Percentiles rank a stretch among this genome's conserved stretches.
Evolutionary conservation across 2,888 invertebrate species (phyloP).

Genomic region (Pseudanteris insignis): DNA sequence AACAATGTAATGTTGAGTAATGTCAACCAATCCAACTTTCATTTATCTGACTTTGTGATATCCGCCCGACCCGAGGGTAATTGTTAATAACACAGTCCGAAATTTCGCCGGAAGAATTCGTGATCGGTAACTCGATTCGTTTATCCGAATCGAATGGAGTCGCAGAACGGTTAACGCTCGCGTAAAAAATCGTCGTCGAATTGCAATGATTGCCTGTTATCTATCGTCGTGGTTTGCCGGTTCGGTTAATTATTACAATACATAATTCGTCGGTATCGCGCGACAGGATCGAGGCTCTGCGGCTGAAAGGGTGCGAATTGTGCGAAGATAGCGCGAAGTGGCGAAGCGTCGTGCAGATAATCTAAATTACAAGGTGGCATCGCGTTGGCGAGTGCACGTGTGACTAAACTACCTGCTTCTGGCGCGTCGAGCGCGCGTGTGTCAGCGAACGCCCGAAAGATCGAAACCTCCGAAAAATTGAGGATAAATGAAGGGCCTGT

Average conservation of each 20-base stretch:
- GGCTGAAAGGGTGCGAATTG: conserved; percentile 43
- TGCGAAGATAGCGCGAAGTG: conserved; percentile 34
- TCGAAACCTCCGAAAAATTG: conserved; percentile 44
- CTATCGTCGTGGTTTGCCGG: conserved; percentile 19
- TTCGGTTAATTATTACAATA: conserved; percentile 35
- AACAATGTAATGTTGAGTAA: too few species aligned
- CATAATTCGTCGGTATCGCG: conserved; percentile 36
- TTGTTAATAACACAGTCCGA: too few species aligned
- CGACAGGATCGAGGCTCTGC: conserved; percentile 16
- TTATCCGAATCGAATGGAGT: too few species aligned
- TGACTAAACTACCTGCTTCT: conserved; percentile 28
- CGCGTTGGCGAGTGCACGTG: conserved; percentile 32
- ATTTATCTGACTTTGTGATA: too few species aligned
- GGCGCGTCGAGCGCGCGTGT: conserved; percentile 17
- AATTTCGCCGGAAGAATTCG: too few species aligned
- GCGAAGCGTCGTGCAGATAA: conserved; percentile 41
- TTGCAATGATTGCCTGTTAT: conserved; percentile 12
- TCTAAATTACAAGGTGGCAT: conserved; percentile 47
- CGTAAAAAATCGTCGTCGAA: conserved; percentile 19
- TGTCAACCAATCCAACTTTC: too few species aligned
- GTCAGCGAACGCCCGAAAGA: conserved; percentile 32
- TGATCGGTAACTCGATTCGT: too few species aligned
- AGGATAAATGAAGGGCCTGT: too few species aligned
- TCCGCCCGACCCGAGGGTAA: too few species aligned
- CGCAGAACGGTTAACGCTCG: too few species aligned